phyloP scores from a whole-genome alignment of 2,888 invertebrate genomes.

The Chaitophorus viminalis region DNA sequence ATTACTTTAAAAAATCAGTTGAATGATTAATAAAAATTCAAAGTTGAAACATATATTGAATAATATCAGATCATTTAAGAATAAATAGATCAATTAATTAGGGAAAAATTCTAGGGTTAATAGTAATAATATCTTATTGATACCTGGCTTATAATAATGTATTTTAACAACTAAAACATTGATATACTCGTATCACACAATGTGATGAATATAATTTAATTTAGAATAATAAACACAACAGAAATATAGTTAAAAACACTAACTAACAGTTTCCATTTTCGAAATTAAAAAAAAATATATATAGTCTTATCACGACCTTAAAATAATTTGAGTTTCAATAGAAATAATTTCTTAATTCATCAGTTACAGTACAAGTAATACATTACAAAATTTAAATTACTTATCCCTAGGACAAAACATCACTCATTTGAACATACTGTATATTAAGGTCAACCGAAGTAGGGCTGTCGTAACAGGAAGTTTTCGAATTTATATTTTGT shows the following conservation, averaged over 20 bases:
- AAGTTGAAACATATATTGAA: too few relatives aligned
- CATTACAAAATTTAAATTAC: background rate
- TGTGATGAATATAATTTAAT: background rate
- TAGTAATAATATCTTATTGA: too few relatives aligned
- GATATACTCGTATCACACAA: too few relatives aligned
- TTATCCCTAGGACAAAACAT: background rate
- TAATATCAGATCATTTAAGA: too few relatives aligned
- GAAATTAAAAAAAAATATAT: background rate
- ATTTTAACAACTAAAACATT: too few relatives aligned
- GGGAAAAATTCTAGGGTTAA: too few relatives aligned
- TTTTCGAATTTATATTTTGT: slow-evolving; percentile 32
- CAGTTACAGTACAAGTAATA: background rate
- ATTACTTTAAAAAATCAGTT: too few relatives aligned
- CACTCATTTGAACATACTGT: background rate
- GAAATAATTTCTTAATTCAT: background rate
- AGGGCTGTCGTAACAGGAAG: slow-evolving; percentile 37
- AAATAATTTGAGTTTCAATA: background rate
- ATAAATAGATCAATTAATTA: too few relatives aligned
- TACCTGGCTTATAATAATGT: too few relatives aligned
- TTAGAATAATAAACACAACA: too few relatives aligned
- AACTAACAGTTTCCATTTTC: background rate
- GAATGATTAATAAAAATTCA: too few relatives aligned
- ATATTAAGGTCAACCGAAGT: slow-evolving; percentile 38
- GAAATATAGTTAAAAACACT: background rate
- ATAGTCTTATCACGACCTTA: background rate